Evolutionary conservation across 2,888 invertebrate species (phyloP), one percentile per base, ranked within the genome.

Genomic region (Orthonevra nobilis): DNA sequence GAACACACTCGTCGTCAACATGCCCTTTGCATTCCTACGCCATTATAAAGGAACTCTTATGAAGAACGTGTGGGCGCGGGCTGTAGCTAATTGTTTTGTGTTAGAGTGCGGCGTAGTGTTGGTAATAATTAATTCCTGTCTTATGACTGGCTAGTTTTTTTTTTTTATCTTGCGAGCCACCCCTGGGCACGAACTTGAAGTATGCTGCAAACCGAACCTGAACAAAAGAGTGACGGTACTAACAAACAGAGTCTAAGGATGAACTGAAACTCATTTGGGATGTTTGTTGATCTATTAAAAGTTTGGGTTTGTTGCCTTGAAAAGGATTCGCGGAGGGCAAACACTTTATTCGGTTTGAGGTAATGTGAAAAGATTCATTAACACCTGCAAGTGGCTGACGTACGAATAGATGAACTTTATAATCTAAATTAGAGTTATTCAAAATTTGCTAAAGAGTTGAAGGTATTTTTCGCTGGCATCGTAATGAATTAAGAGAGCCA

Each of bases 21-120:
- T 17, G 19, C 34, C 7, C 42, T 46, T 15, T n/a, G 50, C 15
- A 0, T 2, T 2, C 28, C 42, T 2, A 6, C 14, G 9, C 12
- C 23, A 61, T 17, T 5, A 46, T 36, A 61, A 61, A 46, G 36
- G 61, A 48, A 28, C 10, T 15, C 34, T 26, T 9, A n/a, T 15
- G 46, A 44, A 30, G 32, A n/a, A 4, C 30, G 19, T 50, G 20
- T 23, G 28, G 36, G 34, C 46, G 38, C n/a, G n/a, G n/a, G n/a
- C n/a, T 61, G 50, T 68, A 46, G 68, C 44, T 75, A 75, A 75
- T 75, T 75, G 74, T 75, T 69, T 75, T 75, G 74, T 46, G 74
- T 68, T 50, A 75, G 48, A 69, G 68, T 75, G 54, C 40, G 68
- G 48, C 32, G 60, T 46, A 46, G 74, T 56, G 60, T 54, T 68